Evolutionary conservation across 2,888 invertebrate genomes (phyloP).

Genomic region (Marasmarcha lunaedactyla): DNA sequence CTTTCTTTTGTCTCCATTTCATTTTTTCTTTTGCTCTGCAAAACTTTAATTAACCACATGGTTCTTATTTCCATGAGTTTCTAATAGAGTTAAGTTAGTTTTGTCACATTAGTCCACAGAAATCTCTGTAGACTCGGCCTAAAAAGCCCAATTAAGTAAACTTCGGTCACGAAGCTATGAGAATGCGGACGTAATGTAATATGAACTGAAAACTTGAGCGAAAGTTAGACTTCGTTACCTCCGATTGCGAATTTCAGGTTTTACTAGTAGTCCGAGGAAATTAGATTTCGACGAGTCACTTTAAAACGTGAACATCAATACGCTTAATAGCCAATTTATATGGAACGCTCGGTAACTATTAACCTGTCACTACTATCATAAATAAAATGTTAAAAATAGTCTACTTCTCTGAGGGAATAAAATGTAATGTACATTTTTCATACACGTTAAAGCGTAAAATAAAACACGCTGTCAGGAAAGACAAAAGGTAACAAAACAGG

Average conservation of each 20-base stretch:
- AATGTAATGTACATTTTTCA: no score
- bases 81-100: slow-evolving; percentile 5
- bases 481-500: no score
- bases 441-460: no score
- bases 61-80: no score
- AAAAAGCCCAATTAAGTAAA: slow-evolving; percentile 26
- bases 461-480: no score
- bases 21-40: no score
- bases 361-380: no score
- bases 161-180: slow-evolving; percentile 28
- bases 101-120: slow-evolving; percentile 6
- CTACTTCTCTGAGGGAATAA: no score
- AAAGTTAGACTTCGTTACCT: slow-evolving; percentile 31
- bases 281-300: slow-evolving; percentile 26
- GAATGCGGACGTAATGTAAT: slow-evolving; percentile 17
- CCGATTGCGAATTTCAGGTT: slow-evolving; percentile 24
- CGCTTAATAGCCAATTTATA: background rate
- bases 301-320: slow-evolving; percentile 11
- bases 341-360: no score
- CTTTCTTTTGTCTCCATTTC: no score
- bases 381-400: no score
- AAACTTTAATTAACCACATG: no score
- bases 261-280: slow-evolving; percentile 20
- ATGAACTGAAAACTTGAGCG: slow-evolving; percentile 23
- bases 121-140: slow-evolving; percentile 19